Percentiles rank a stretch among this genome's conserved stretches.
Evolutionary conservation across 2,113 vertebrate species (phyloP).

Genomic region (Planiliza haematocheilus): DNA sequence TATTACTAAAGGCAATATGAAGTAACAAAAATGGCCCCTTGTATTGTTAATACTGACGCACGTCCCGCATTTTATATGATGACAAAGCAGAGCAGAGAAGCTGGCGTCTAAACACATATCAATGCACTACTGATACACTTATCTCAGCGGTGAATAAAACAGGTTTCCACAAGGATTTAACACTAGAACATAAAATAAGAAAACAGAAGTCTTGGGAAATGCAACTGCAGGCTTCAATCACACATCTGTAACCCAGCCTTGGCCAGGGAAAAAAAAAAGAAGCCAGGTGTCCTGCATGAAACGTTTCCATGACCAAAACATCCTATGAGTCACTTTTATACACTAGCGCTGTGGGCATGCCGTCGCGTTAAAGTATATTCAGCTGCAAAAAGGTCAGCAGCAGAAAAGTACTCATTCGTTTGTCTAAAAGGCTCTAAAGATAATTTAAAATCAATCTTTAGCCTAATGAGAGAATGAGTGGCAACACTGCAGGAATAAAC

Average conservation of each 20-base stretch:
- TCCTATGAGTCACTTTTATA: conserved; percentile 54
- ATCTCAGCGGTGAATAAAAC: conserved; percentile 10
- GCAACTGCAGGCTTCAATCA: conserved; percentile 20
- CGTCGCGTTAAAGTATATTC: too few species aligned
- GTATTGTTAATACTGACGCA: too few species aligned
- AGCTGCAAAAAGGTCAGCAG: too few species aligned
- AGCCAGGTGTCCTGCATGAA: conserved; percentile 20
- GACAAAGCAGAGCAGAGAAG: neutral
- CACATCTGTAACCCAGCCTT: conserved; percentile 39
- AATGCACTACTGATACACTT: neutral
- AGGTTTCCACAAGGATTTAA: neutral
- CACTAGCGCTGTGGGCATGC: neutral
- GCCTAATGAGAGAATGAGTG: neutral
- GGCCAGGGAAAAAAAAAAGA: conserved; percentile 6
- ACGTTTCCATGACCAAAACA: conserved; percentile 29
- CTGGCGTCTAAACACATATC: neutral
- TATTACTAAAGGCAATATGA: neutral
- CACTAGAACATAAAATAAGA: conserved; percentile 25
- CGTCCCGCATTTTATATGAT: too few species aligned
- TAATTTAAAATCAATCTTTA: too few species aligned
- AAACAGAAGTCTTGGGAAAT: conserved; percentile 26
- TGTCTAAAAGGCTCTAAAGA: too few species aligned
- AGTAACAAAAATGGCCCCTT: neutral
- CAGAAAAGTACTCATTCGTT: too few species aligned
- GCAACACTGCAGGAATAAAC: conserved; percentile 1